Percentiles rank a stretch among this genome's conserved stretches.
Conservation (phyloP, 2,888 invertebrate species). For the Vanessa cardui region DNA sequence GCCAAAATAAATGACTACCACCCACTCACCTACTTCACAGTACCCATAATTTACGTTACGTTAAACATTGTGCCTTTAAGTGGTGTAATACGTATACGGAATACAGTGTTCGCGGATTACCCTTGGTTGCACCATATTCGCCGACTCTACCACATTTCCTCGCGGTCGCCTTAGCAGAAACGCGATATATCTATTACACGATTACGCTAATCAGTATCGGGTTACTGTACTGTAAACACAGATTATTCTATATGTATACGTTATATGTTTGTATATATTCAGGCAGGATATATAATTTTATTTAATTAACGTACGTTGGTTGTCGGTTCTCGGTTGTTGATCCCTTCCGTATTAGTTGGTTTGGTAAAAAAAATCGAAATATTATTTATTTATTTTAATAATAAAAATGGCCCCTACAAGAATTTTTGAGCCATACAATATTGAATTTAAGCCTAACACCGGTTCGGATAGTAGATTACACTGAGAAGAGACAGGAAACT, state of each 20-base stretch:
- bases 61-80: background rate
- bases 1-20: too few species aligned
- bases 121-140: conserved; percentile 22
- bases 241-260: background rate
- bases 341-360: too few species aligned
- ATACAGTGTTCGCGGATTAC: background rate
- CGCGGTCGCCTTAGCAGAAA: conserved; percentile 18
- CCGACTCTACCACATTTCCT: conserved; percentile 15
- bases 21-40: background rate
- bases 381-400: too few species aligned
- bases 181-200: conserved; percentile 13
- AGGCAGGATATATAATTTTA: too few species aligned
- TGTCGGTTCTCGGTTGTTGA: too few species aligned
- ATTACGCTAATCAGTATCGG: conserved; percentile 18
- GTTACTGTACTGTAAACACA: conserved; percentile 17
- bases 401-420: too few species aligned
- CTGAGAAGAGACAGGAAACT: too few species aligned
- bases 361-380: too few species aligned
- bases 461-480: too few species aligned
- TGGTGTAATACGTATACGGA: background rate
- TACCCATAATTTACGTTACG: background rate
- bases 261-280: background rate
- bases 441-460: too few species aligned
- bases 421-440: too few species aligned
- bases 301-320: too few species aligned